Percentiles rank a stretch among this genome's conserved stretches.
These are phyloP conservation scores for Aphaenogaster floridana DNA, from an alignment of 1,140 invertebrate genomes.

Conservation along the genomic window DNA sequence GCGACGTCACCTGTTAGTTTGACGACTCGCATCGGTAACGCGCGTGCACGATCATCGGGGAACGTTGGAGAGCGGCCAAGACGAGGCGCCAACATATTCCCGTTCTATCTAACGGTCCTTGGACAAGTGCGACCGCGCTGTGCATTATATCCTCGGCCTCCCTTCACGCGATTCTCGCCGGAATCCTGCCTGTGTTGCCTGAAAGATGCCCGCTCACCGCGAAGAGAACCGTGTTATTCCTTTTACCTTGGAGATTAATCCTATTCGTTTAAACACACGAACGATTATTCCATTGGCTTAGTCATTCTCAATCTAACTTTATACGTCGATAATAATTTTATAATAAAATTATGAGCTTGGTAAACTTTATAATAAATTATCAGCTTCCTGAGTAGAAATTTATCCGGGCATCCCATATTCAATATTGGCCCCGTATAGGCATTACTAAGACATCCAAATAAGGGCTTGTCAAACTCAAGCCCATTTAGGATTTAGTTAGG, in stretches of 20 bases:
- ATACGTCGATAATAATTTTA: background rate
- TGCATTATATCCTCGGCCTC: conserved; percentile 1
- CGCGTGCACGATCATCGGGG: conserved; percentile 60
- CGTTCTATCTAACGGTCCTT: conserved; percentile 79
- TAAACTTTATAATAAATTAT: conserved; percentile 23
- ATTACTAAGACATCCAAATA: too few species aligned
- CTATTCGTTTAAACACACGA: background rate
- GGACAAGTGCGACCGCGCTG: conserved; percentile 50
- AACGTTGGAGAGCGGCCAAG: conserved; percentile 76
- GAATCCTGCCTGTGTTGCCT: background rate
- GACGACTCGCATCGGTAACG: conserved; percentile 66
- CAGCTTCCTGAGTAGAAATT: too few species aligned
- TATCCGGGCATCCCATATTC: too few species aligned
- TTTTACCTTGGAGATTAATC: background rate
- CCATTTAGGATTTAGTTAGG: too few species aligned
- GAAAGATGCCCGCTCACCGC: conserved; percentile 1
- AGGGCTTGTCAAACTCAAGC: too few species aligned
- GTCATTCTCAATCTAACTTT: background rate
- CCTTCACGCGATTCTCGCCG: conserved; percentile 23
- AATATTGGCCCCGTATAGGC: too few species aligned
- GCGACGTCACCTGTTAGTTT: conserved; percentile 48
- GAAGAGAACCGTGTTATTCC: background rate
- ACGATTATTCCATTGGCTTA: background rate
- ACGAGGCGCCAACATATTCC: conserved; percentile 81
- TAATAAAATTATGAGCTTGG: background rate